phyloP scores from a whole-genome alignment of 2,888 invertebrate genomes.

The Amiota communis region DNA sequence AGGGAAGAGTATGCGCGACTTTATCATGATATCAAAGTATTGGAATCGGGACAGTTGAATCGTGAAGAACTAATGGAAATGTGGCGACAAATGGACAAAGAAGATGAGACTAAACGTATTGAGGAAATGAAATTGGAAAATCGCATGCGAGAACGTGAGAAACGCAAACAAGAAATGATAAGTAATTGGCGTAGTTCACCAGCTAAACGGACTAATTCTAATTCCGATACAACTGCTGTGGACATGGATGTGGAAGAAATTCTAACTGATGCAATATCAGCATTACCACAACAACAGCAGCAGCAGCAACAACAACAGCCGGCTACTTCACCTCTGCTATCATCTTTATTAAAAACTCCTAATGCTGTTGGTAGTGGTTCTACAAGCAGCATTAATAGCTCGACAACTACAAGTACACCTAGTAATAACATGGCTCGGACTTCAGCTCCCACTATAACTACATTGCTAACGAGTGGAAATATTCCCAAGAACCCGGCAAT shows the following conservation, averaged over 20 bases:
- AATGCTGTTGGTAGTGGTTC: constrained; percentile 73
- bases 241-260: constrained; percentile 69
- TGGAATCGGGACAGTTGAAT: constrained; percentile 75
- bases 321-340: constrained; percentile 83
- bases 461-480: constrained; percentile 69
- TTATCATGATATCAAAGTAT: constrained; percentile 76
- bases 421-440: constrained; percentile 49
- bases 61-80: constrained; percentile 85
- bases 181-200: constrained; percentile 75
- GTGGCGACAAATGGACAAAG: constrained; percentile 83
- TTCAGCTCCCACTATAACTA: constrained; percentile 72
- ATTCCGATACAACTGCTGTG: constrained; percentile 61
- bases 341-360: constrained; percentile 84
- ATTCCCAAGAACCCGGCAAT: constrained; percentile 61
- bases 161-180: constrained; percentile 78
- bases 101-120: constrained; percentile 81
- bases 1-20: constrained; percentile 83
- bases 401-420: constrained; percentile 59
- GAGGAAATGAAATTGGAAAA: constrained; percentile 75
- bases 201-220: constrained; percentile 41
- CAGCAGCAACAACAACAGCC: constrained; percentile 71
- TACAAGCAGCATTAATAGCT: constrained; percentile 59
- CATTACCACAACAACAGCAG: constrained; percentile 39
- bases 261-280: constrained; percentile 29
- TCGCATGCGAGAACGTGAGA: constrained; percentile 75